phyloP scores from a whole-genome alignment of 2,888 invertebrate species.

The Megamerina dolium region DNA sequence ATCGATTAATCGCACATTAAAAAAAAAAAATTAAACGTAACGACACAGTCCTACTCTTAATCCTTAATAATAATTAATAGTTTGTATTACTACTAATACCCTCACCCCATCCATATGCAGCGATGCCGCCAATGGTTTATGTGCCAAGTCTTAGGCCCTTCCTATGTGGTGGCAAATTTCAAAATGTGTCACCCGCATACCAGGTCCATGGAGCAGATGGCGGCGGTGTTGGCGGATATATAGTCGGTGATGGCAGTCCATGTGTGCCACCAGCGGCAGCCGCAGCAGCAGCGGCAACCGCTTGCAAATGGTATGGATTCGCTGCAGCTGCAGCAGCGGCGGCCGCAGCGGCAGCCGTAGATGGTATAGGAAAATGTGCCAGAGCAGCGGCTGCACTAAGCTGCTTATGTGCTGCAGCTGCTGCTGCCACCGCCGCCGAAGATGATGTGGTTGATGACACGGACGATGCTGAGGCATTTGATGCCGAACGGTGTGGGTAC shows the following conservation, averaged over 20 bases:
- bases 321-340: constrained; percentile 21
- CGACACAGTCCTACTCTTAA: too few relatives aligned
- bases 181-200: constrained; percentile 48
- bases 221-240: constrained; percentile 50
- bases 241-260: constrained; percentile 49
- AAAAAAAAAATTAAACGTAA: too few relatives aligned
- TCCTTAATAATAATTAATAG: too few relatives aligned
- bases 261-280: constrained; percentile 34
- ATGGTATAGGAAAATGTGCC: constrained; percentile 22
- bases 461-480: constrained; percentile 27
- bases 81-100: too few relatives aligned
- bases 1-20: too few relatives aligned
- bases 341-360: constrained; percentile 18
- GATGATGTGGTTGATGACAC: constrained; percentile 21
- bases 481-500: constrained; percentile 21
- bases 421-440: constrained; percentile 24
- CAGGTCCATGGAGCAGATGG: constrained; percentile 50
- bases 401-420: constrained; percentile 18
- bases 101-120: too few relatives aligned
- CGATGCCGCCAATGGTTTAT: too few relatives aligned
- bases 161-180: too few relatives aligned
- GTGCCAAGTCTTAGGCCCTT: too few relatives aligned
- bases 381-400: constrained; percentile 15
- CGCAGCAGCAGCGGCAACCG: constrained; percentile 23
- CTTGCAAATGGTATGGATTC: constrained; percentile 19